Evolutionary conservation across 2,113 vertebrate genomes (phyloP), one percentile per base, ranked within the genome.

Genomic region (Psilopsiagon aymara): DNA sequence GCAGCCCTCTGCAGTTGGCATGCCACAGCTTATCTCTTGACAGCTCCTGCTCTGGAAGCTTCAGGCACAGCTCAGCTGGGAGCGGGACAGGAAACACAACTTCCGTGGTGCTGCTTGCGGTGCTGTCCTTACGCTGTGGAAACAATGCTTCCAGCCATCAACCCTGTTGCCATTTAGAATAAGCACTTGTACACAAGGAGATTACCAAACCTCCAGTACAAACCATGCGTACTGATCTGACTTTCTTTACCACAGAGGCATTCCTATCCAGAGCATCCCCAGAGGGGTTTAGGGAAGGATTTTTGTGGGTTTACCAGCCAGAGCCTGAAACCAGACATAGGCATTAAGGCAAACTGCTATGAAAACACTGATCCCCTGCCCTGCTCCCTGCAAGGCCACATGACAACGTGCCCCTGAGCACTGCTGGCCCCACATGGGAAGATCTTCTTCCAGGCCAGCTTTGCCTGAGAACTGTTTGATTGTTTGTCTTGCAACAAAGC

Each of bases 41-140:
- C 41, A 43, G 67, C 64, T 71, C 69, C 64, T 21, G 44, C 11
- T 53, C 63, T 60, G 3, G 1, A 69, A 94, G 47, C 29, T 80
- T 43, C 57, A 53, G 52, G 81, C 37, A 82, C 46, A 28, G 62
- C 11, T 1, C 11, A 1, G 4, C 60, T 51, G 44, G 28, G 20
- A 68, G 52, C 3, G 2, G 23, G 53, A 37, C 59, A 68, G 52
- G 53, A 63, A 77, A 57, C 44, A 19, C 44, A 14, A 10, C 19
- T 53, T 53, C 43, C n/a, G 5, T 2, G 41, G 69, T 16, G 31
- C 0, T 1, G n/a, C 21, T 11, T 19, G 33, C 4, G 10, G 10
- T 23, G 59, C 47, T 23, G 11, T 15, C 31, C n/a, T 33, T 11
- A 24, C 0, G 1, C 70, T 37, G 28, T 4, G 19, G 47, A 47